A percentile compares a stretch with the other conserved stretches of the same genome.
These are phyloP conservation scores for Saturnia pavonia DNA, from an alignment of 2,888 invertebrate genomes.

Conservation along the genomic window DNA sequence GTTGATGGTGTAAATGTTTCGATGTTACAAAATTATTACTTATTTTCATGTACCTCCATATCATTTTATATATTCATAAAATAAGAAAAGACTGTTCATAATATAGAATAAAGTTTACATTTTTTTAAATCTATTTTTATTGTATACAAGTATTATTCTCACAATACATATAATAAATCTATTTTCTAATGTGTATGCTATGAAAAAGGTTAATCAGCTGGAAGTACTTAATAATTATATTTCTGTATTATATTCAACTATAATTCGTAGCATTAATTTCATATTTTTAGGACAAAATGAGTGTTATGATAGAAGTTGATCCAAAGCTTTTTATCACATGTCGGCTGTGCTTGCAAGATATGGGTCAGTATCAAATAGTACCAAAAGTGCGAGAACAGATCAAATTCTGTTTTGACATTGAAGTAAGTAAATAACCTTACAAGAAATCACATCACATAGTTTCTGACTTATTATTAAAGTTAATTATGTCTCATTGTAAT, in stretches of 20 bases:
- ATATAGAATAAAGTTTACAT: too few relatives aligned
- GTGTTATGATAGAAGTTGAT: conserved; percentile 58
- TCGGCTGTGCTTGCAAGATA: conserved; percentile 65
- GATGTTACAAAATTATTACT: neutral
- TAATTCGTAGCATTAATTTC: neutral
- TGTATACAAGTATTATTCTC: too few relatives aligned
- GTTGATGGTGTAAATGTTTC: neutral
- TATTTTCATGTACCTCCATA: neutral
- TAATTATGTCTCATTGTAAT: neutral
- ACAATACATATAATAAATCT: neutral
- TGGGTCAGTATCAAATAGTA: conserved; percentile 67
- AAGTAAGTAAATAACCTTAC: conserved; percentile 50
- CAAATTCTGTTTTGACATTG: conserved; percentile 67
- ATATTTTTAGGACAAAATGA: conserved; percentile 13
- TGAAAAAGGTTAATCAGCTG: neutral
- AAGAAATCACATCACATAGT: neutral
- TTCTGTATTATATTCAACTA: neutral
- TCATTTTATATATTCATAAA: too few relatives aligned
- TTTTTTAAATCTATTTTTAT: too few relatives aligned
- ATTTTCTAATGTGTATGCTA: neutral
- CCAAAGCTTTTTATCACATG: conserved; percentile 66
- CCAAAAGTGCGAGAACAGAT: conserved; percentile 63
- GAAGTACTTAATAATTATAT: neutral
- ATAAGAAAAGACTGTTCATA: too few relatives aligned
- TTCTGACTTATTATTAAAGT: neutral